Base-by-base conservation (phyloP, 2,797 vertebrate genomes). In the Myotis daubentonii region DNA sequence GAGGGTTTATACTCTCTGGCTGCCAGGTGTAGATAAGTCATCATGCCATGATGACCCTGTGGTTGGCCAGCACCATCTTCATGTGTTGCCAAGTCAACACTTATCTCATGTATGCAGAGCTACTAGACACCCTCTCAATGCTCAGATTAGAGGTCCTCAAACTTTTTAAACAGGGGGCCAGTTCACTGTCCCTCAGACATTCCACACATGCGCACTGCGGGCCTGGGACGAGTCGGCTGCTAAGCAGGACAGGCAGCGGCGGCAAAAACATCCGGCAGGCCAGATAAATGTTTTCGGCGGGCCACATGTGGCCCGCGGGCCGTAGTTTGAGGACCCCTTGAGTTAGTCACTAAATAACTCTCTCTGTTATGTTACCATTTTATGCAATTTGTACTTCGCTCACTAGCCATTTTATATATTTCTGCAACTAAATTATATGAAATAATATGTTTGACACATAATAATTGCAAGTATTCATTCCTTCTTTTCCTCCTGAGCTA, bases 401-500 rank as follows among this genome's bases (percentile, higher is more conserved):
- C 9, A 33, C 11, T 65, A 33, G 1, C 0, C 13, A 65, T 57
- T 78, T 93, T 76, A 68, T 76, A 60, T 80, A 89, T 74, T 92
- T 91, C 44, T 92, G 19, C 23, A 85, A 81, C 41, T 53, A 93
- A 71, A 91, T 82, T 79, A 92, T 91, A 47, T 81, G 17, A 65
- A 72, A 44, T 72, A 55, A 79, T 17, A 53, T 41, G 19, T 85
- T 68, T 92, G 57, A 86, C 47, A 84, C 8, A 75, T 17, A 71
- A 75, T 66, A n/a, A 87, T 33, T 81, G 47, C 20, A 84, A 88
- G 47, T 70, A 62, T 84, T 74, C 36, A 3, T 79, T 36, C 22
- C 20, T 92, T 88, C 16, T 65, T 62, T 83, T 79, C 87, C 57
- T 94, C 71, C 30, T 85, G 23, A 90, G 17, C 16, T 38, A 19